These are phyloP conservation scores for Ceuthmochares aereus DNA, from an alignment of 2,113 vertebrate genomes.

Conservation along the genomic window DNA sequence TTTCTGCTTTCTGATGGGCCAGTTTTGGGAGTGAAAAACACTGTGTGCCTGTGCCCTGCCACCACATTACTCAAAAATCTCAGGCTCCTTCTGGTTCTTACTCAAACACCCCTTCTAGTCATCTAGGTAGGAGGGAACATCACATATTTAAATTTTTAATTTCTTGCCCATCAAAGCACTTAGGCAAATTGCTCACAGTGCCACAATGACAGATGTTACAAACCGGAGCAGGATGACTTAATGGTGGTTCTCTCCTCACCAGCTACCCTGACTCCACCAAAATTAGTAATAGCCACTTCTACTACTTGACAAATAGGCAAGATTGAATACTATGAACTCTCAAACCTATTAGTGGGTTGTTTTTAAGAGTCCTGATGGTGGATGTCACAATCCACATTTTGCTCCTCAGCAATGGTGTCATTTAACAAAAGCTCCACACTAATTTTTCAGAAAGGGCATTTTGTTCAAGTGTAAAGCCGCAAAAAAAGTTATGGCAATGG, in stretches of 20 bases:
- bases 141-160: not conserved
- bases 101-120: not conserved
- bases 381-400: not conserved
- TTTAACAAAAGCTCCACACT: not conserved
- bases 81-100: not conserved
- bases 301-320: not conserved
- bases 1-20: not conserved
- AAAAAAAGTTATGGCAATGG: not conserved
- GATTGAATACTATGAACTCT: not conserved
- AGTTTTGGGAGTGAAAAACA: not conserved
- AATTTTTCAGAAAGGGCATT: not conserved
- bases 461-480: not conserved
- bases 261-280: not conserved
- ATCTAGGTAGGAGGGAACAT: not conserved
- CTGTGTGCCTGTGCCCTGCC: not conserved
- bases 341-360: not conserved
- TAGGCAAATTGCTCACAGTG: not conserved
- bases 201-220: not conserved
- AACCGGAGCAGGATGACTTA: not conserved
- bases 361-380: not conserved
- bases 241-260: not conserved
- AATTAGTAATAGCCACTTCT: not conserved
- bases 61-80: not conserved
- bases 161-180: not conserved
- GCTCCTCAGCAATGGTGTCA: not conserved